A percentile compares a stretch with the other conserved stretches of the same genome.
phyloP scores from a whole-genome alignment of 2,113 vertebrate species.

The Hippocampus abdominalis region DNA sequence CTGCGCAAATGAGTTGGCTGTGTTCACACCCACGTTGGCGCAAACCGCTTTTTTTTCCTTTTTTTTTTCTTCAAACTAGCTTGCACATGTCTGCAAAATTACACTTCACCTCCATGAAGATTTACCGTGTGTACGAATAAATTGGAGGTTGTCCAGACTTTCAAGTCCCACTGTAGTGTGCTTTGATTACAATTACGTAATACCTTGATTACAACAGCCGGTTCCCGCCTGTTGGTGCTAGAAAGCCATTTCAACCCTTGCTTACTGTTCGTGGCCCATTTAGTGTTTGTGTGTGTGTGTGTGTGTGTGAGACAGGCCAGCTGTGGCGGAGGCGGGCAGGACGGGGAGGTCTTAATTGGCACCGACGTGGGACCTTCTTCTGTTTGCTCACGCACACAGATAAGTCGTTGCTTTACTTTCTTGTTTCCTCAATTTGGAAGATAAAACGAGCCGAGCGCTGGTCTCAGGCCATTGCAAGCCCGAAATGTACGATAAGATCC shows the following conservation, averaged over 20 bases:
- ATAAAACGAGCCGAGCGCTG: constrained; percentile 43
- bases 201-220: constrained; percentile 8
- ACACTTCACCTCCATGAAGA: too few species aligned
- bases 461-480: constrained; percentile 33
- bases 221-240: constrained; percentile 18
- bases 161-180: neutral
- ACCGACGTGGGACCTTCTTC: constrained; percentile 42
- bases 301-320: constrained; percentile 17
- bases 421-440: constrained; percentile 65
- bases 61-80: too few species aligned
- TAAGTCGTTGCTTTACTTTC: constrained; percentile 59
- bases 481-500: constrained; percentile 19
- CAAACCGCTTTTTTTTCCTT: too few species aligned
- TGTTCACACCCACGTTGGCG: too few species aligned
- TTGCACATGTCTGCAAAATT: too few species aligned
- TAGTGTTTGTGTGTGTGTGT: neutral
- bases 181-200: constrained; percentile 12
- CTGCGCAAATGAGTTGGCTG: too few species aligned
- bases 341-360: constrained; percentile 6
- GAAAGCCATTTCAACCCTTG: constrained; percentile 13
- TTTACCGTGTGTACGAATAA: neutral
- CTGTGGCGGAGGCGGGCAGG: constrained; percentile 6
- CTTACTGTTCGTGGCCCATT: constrained; percentile 29
- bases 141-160: neutral
- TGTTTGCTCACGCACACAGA: constrained; percentile 47